A percentile compares a stretch with the other conserved stretches of the same genome.
phyloP scores from a whole-genome alignment of 2,888 invertebrate genomes.

The Myopa testacea region DNA sequence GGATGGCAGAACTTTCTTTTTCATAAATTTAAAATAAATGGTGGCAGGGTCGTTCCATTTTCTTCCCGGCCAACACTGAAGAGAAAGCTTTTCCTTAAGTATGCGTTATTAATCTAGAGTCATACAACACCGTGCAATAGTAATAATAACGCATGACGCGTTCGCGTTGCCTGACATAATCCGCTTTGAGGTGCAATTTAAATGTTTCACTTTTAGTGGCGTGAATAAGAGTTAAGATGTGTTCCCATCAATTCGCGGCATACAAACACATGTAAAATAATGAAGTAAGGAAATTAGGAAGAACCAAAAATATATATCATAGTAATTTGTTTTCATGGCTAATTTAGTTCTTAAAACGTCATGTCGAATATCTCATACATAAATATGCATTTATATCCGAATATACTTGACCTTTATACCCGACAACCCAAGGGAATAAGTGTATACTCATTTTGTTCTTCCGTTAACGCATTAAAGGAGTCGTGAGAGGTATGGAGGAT shows the following conservation, averaged over 20 bases:
- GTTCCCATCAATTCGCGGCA: too few relatives aligned
- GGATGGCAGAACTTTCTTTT: constrained; percentile 29
- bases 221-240: too few relatives aligned
- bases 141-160: neutral
- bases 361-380: too few relatives aligned
- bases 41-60: neutral
- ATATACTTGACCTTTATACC: too few relatives aligned
- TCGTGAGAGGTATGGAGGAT: too few relatives aligned
- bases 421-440: too few relatives aligned
- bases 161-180: neutral
- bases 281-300: neutral
- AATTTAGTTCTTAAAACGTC: too few relatives aligned
- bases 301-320: neutral
- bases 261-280: neutral
- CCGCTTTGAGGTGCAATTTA: neutral
- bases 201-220: too few relatives aligned
- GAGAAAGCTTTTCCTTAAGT: constrained; percentile 12
- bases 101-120: neutral
- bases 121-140: neutral
- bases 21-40: constrained; percentile 31
- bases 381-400: too few relatives aligned
- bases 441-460: too few relatives aligned
- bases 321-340: too few relatives aligned
- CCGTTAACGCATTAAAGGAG: too few relatives aligned
- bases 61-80: neutral